Evolutionary conservation across 2,888 invertebrate species (phyloP), one percentile per base, ranked within the genome.

Genomic region (Micropterix aruncella): DNA sequence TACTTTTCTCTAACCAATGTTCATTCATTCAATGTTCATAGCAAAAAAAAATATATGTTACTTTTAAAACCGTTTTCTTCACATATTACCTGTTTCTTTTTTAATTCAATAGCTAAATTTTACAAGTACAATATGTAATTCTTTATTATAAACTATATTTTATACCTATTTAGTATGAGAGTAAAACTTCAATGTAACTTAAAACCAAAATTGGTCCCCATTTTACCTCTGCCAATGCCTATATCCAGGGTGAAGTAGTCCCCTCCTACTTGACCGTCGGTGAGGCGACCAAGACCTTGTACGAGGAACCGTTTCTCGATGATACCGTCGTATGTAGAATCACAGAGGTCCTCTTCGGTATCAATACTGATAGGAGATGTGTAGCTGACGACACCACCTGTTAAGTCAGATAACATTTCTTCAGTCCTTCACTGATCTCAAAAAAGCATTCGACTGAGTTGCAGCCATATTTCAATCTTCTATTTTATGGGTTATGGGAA

Each of bases 261-360:
- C 38, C 69, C 70, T 16, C 78, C 78, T 47, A 67, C 65, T 55
- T 75, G 74, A 4, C 82, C 82, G 57, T 83, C 83, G 43, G 77
- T 72, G 47, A 86, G 70, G 49, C 79, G 74, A 17, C 86, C 86
- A 38, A 85, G 65, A 37, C 85, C 85, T 38, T 73, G 74, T 44
- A 63, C 64, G 46, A 76, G 60, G 48, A 61, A 55, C 39, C 71
- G 70, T 44, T 58, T 58, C 41, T 57, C 49, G 4, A 47, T 52
- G 44, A 62, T 57, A 2, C 82, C 82, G 57, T 85, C 85, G 62
- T 83, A 85, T 16, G 77, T 77, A 51, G 70, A 69, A 62, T 85
- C 85, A 56, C 63, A 63, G 60, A 73, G 53, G 48, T 70, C 70
- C 42, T 61, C 58, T 40, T 63, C 57, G 58, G 67, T 56, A 43